Conservation (phyloP, 2,113 vertebrate species). For the Machaerirhynchus nigripectus region DNA sequence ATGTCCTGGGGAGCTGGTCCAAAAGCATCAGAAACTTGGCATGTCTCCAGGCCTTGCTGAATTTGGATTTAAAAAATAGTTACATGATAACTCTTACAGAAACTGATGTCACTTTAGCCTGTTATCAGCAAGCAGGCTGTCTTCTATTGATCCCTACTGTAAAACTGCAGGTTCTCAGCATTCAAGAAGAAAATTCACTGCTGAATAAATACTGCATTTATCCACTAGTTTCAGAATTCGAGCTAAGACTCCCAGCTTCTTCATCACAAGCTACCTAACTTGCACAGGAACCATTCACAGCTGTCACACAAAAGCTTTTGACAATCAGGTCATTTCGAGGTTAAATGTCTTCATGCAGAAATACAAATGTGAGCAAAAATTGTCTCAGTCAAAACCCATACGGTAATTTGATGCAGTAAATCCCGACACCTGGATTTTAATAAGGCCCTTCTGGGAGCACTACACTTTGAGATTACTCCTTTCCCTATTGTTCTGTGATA, state of each 20-base stretch:
- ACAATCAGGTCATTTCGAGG: neutral
- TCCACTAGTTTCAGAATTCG: neutral
- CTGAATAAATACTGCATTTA: neutral
- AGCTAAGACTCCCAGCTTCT: neutral
- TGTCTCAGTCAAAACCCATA: neutral
- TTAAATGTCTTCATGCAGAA: neutral
- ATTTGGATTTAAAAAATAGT: neutral
- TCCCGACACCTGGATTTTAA: neutral
- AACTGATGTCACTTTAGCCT: neutral
- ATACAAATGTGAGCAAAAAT: neutral
- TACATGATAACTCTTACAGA: neutral
- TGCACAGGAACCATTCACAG: neutral
- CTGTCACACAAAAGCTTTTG: neutral
- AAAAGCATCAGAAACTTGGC: neutral
- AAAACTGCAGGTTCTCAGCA: neutral
- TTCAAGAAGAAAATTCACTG: neutral
- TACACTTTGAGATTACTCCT: neutral
- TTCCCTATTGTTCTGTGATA: neutral
- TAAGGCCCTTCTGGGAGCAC: neutral
- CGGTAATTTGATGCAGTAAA: neutral
- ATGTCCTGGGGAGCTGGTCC: neutral
- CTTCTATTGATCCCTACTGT: neutral
- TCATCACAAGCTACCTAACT: neutral
- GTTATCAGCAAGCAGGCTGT: neutral
- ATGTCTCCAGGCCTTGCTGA: neutral